Conservation (phyloP, 2,888 invertebrate genomes). For the Magallana nippona region DNA sequence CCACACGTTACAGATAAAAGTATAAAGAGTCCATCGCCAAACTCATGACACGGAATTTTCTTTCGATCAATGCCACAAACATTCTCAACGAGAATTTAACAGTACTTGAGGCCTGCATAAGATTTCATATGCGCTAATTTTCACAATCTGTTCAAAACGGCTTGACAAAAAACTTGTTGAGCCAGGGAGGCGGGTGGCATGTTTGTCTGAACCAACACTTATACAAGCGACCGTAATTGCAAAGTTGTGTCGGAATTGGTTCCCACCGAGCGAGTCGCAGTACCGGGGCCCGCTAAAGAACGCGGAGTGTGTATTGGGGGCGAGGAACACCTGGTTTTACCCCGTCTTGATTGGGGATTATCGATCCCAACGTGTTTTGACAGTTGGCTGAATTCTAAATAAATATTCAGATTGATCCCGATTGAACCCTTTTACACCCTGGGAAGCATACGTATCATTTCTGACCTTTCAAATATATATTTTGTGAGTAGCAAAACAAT, state of each 20-base stretch:
- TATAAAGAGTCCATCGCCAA: background rate
- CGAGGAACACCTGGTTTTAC: constrained; percentile 40
- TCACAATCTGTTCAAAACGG: constrained; percentile 25
- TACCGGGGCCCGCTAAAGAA: constrained; percentile 34
- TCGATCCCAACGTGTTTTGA: constrained; percentile 48
- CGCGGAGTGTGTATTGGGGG: background rate
- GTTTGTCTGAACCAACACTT: constrained; percentile 12
- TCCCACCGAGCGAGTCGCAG: constrained; percentile 37
- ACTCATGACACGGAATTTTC: background rate
- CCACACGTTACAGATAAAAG: constrained; percentile 3
- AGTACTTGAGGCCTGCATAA: constrained; percentile 16
- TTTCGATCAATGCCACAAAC: background rate
- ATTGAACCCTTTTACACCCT: constrained; percentile 19
- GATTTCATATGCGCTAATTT: constrained; percentile 26
- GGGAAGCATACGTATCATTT: background rate
- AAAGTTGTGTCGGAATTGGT: constrained; percentile 35
- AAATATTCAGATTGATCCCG: constrained; percentile 44
- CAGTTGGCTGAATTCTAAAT: constrained; percentile 41
- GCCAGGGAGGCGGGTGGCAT: constrained; percentile 9
- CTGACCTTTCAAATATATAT: background rate
- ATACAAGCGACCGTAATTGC: constrained; percentile 34
- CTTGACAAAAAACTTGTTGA: constrained; percentile 35
- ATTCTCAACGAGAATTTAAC: constrained; percentile 27
- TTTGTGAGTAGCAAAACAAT: too few species aligned
- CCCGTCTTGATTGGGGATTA: constrained; percentile 36